Evolutionary conservation across 2,888 invertebrate species (phyloP).

Genomic region (Ormyrus labotus): DNA sequence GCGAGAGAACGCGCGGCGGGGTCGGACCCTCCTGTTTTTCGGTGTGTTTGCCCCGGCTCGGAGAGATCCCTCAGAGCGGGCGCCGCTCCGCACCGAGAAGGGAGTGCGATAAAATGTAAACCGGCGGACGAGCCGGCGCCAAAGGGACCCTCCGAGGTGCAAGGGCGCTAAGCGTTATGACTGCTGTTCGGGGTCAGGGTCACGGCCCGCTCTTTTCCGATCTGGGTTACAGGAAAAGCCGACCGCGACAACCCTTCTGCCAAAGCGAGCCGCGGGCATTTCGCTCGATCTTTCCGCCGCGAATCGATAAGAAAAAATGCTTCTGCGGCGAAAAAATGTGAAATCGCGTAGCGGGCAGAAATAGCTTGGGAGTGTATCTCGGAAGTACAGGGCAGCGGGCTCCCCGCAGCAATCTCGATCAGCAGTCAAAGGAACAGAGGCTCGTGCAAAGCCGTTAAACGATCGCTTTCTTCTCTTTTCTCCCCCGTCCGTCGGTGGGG

Average conservation of each 20-base stretch:
- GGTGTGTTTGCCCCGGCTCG: background rate
- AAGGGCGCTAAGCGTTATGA: conserved; percentile 69
- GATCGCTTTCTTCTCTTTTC: conserved; percentile 38
- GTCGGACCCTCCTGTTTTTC: conserved; percentile 57
- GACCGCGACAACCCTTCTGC: background rate
- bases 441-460: conserved; percentile 39
- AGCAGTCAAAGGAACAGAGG: conserved; percentile 15
- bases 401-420: background rate
- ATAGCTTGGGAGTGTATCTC: conserved; percentile 21
- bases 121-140: conserved; percentile 62
- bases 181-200: conserved; percentile 70
- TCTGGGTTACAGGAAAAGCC: conserved; percentile 55
- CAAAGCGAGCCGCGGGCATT: background rate
- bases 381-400: conserved; percentile 5
- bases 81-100: conserved; percentile 57
- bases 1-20: too few relatives aligned
- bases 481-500: conserved; percentile 24
- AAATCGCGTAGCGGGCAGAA: conserved; percentile 13
- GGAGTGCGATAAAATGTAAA: conserved; percentile 70
- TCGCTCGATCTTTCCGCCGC: too few relatives aligned
- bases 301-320: too few relatives aligned
- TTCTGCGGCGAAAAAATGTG: background rate
- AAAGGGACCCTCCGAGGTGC: conserved; percentile 68
- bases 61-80: conserved; percentile 42
- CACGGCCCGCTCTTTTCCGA: conserved; percentile 55